Percentiles rank a stretch among this genome's conserved stretches.
phyloP scores from a whole-genome alignment of 2,113 vertebrate species.

The Vombatus ursinus region DNA sequence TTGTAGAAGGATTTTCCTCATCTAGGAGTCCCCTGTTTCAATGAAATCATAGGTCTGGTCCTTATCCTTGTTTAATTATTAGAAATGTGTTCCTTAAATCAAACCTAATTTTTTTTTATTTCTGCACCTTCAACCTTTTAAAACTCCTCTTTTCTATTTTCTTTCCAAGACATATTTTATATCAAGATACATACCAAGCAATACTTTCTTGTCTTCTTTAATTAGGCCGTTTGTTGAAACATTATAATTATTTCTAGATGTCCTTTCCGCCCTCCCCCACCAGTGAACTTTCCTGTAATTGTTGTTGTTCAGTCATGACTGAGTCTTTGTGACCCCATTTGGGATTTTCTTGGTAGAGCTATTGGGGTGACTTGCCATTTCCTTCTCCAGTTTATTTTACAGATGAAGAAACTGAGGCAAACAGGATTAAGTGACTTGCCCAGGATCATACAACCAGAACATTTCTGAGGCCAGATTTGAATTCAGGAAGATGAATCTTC shows the following conservation, averaged over 20 bases:
- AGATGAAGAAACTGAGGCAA: too few species aligned
- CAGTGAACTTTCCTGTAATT: neutral
- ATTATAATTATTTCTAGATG: neutral
- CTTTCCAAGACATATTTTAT: conserved; percentile 41
- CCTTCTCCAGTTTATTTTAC: too few species aligned
- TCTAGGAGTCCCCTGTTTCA: neutral
- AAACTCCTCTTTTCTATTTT: conserved; percentile 7
- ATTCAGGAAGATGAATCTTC: too few species aligned
- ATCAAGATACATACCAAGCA: neutral
- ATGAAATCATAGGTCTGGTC: neutral
- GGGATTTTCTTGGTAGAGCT: too few species aligned
- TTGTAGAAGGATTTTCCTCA: neutral
- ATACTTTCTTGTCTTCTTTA: neutral
- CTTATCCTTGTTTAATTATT: neutral
- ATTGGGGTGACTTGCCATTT: too few species aligned
- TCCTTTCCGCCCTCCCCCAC: too few species aligned
- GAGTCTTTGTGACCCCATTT: too few species aligned
- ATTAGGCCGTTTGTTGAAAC: neutral
- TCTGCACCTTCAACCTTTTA: neutral
- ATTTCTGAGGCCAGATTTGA: too few species aligned
- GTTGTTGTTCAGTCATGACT: too few species aligned
- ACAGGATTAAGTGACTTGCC: too few species aligned
- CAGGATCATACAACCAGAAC: too few species aligned
- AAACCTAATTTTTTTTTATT: neutral
- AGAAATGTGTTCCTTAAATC: neutral